A percentile compares a stretch with the other conserved stretches of the same genome.
phyloP scores from a whole-genome alignment of 2,888 invertebrate genomes.

The Microchrysa polita region DNA sequence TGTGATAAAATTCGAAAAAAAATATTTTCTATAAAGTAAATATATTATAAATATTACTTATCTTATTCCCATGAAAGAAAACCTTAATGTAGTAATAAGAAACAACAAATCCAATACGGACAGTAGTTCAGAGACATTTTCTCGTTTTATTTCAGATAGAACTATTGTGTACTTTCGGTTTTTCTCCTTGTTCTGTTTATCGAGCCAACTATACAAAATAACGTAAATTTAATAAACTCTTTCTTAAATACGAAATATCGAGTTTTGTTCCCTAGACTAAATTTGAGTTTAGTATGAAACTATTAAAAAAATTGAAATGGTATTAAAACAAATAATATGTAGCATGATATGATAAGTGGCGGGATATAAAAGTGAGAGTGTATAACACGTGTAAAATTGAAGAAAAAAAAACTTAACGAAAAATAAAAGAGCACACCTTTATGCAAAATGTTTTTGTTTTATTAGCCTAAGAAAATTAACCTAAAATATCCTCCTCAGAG shows the following conservation, averaged over 20 bases:
- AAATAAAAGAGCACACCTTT: constrained; percentile 1
- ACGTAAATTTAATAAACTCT: too few species aligned
- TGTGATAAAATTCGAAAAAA: constrained; percentile 43
- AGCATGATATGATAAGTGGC: neutral
- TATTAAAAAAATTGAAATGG: neutral
- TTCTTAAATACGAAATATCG: too few species aligned
- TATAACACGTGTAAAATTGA: too few species aligned
- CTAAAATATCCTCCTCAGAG: too few species aligned
- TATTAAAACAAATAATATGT: neutral
- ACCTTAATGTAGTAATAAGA: neutral
- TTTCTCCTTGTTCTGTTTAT: too few species aligned
- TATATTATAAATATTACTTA: neutral
- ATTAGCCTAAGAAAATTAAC: too few species aligned
- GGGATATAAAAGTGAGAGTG: neutral
- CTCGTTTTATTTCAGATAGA: neutral
- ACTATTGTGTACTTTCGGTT: neutral
- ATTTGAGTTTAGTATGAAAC: too few species aligned
- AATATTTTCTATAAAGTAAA: constrained; percentile 38
- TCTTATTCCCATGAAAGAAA: neutral
- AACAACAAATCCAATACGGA: too few species aligned
- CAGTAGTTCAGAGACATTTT: neutral
- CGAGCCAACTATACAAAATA: too few species aligned
- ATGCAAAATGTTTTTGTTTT: neutral
- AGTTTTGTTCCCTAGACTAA: too few species aligned
- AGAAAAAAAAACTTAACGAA: neutral